These are phyloP conservation scores for Cheirogaleus major DNA, from an alignment of 2,797 vertebrate genomes.

Conservation along the genomic window DNA sequence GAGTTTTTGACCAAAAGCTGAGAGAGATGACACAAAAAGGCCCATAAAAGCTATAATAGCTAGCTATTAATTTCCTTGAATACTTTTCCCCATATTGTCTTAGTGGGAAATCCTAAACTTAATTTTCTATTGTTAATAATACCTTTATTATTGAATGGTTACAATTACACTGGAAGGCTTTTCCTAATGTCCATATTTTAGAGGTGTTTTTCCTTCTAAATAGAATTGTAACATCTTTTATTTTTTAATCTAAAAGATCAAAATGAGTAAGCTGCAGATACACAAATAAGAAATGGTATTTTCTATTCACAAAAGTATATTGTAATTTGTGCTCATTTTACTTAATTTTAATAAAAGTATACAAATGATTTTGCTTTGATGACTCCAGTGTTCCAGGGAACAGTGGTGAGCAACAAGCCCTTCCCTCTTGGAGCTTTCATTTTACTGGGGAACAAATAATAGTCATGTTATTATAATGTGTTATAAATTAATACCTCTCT, in stretches of 20 bases:
- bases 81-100: background rate
- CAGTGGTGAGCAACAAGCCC: background rate
- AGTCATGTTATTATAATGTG: background rate
- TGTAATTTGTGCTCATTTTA: slow-evolving; percentile 22
- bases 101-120: slow-evolving; percentile 12
- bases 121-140: slow-evolving; percentile 24
- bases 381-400: background rate
- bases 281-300: slow-evolving; percentile 27
- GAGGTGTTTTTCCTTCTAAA: background rate
- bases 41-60: background rate
- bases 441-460: background rate
- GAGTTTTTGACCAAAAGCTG: background rate
- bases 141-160: slow-evolving; percentile 38
- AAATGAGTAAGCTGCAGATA: slow-evolving; percentile 15
- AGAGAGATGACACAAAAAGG: background rate
- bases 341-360: slow-evolving; percentile 37
- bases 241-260: slow-evolving; percentile 25
- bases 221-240: slow-evolving; percentile 2
- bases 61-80: slow-evolving; percentile 15
- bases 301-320: slow-evolving; percentile 4
- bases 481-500: background rate
- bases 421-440: background rate
- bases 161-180: background rate
- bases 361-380: slow-evolving; percentile 29
- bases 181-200: background rate